A percentile compares a stretch with the other conserved stretches of the same genome.
phyloP scores from a whole-genome alignment of 2,797 vertebrate genomes.

The Cyclura pinguis region DNA sequence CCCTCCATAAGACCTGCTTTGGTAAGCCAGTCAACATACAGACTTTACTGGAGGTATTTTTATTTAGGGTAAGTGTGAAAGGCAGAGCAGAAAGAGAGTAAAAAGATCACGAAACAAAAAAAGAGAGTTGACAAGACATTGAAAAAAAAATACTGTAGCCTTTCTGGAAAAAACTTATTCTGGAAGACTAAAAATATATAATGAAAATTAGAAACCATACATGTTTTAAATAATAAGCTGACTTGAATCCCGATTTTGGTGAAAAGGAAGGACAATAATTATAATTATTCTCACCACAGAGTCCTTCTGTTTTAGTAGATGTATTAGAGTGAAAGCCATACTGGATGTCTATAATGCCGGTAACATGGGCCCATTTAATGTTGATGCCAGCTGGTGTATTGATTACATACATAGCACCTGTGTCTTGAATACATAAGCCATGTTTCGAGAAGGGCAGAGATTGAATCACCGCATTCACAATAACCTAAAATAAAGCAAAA shows the following conservation, averaged over 20 bases:
- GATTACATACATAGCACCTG: conserved; percentile 94
- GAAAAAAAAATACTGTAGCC: background rate
- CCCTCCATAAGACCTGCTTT: too few species aligned
- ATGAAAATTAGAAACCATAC: conserved; percentile 5
- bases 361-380: conserved; percentile 97
- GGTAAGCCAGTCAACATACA: background rate
- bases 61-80: background rate
- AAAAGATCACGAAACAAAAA: background rate
- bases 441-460: conserved; percentile 90
- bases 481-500: conserved; percentile 83
- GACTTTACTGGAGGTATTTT: background rate
- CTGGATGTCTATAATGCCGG: conserved; percentile 94
- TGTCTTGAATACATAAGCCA: conserved; percentile 91
- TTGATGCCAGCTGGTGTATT: conserved; percentile 90
- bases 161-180: conserved; percentile 19
- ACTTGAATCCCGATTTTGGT: too few species aligned
- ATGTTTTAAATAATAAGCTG: too few species aligned
- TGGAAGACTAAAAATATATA: background rate
- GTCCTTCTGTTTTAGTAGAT: conserved; percentile 88
- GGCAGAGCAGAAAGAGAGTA: too few species aligned
- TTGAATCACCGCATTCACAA: conserved; percentile 88
- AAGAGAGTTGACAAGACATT: background rate
- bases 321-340: conserved; percentile 84
- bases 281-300: conserved; percentile 88
- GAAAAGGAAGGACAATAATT: too few species aligned